A percentile compares a stretch with the other conserved stretches of the same genome.
Conservation (phyloP, 2,888 invertebrate genomes). For the Eurois occulta region DNA sequence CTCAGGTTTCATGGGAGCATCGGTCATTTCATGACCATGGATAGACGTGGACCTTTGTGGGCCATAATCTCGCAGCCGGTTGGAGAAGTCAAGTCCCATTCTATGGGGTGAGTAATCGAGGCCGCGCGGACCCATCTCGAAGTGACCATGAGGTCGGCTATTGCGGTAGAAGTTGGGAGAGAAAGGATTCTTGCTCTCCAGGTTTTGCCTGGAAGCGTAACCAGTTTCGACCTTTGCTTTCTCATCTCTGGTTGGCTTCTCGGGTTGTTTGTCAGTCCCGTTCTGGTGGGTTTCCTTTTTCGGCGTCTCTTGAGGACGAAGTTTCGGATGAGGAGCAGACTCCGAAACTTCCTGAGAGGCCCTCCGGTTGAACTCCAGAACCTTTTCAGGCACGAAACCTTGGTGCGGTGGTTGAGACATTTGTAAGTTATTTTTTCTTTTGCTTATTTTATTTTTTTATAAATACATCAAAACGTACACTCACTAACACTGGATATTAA, state of each 20-base stretch:
- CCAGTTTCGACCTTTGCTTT: constrained; percentile 75
- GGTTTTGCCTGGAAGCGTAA: constrained; percentile 75
- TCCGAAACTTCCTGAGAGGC: constrained; percentile 85
- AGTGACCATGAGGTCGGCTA: constrained; percentile 85
- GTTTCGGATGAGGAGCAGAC: constrained; percentile 68
- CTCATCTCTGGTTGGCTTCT: constrained; percentile 73
- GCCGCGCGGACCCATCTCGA: constrained; percentile 88
- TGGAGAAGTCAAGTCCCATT: constrained; percentile 84
- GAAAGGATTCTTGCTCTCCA: constrained; percentile 86
- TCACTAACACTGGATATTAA: constrained; percentile 65
- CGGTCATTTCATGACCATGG: constrained; percentile 87
- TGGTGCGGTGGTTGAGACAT: constrained; percentile 87
- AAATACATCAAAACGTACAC: constrained; percentile 69
- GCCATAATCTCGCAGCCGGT: constrained; percentile 84
- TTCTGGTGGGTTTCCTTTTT: constrained; percentile 81
- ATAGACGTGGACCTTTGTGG: constrained; percentile 88
- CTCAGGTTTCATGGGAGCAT: constrained; percentile 85
- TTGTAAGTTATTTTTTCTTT: constrained; percentile 61
- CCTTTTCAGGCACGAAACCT: constrained; percentile 86
- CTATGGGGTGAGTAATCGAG: constrained; percentile 88
- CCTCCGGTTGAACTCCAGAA: constrained; percentile 85
- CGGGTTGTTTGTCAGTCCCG: constrained; percentile 70
- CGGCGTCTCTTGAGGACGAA: constrained; percentile 72
- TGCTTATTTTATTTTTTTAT: constrained; percentile 64
- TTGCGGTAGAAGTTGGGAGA: constrained; percentile 84